phyloP scores from a whole-genome alignment of 2,797 vertebrate species.

The Notolabrus celidotus region DNA sequence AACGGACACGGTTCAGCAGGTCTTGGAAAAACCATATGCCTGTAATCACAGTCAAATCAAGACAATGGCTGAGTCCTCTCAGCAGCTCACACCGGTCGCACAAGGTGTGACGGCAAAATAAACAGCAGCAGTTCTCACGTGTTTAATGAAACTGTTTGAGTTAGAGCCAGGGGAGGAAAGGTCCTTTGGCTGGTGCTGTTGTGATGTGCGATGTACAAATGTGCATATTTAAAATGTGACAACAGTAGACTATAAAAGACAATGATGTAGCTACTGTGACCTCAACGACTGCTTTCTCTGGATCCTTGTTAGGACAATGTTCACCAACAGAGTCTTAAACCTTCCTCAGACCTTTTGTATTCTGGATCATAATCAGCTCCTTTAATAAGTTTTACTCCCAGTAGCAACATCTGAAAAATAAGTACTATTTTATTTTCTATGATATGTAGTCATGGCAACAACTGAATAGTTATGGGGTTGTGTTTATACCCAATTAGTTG shows the following conservation, averaged over 20 bases:
- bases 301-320: too few species aligned
- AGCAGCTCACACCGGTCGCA: constrained; percentile 16
- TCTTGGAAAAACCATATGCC: constrained; percentile 27
- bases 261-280: background rate
- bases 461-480: background rate
- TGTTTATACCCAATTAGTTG: background rate
- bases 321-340: too few species aligned
- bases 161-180: constrained; percentile 9
- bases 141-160: constrained; percentile 25
- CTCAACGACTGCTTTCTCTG: too few species aligned
- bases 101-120: background rate
- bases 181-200: background rate
- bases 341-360: too few species aligned
- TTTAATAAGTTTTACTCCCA: too few species aligned
- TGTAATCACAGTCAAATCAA: constrained; percentile 20
- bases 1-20: constrained; percentile 42
- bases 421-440: background rate
- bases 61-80: constrained; percentile 21
- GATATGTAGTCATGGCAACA: background rate
- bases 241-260: too few species aligned
- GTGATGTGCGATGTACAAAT: constrained; percentile 1
- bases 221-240: constrained; percentile 3
- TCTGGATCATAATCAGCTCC: too few species aligned
- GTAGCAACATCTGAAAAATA: too few species aligned
- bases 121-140: constrained; percentile 20